Percentiles rank a stretch among this genome's conserved stretches.
These are phyloP conservation scores for Oreochromis spilurus DNA, from an alignment of 2,113 vertebrate species.

Conservation along the genomic window DNA sequence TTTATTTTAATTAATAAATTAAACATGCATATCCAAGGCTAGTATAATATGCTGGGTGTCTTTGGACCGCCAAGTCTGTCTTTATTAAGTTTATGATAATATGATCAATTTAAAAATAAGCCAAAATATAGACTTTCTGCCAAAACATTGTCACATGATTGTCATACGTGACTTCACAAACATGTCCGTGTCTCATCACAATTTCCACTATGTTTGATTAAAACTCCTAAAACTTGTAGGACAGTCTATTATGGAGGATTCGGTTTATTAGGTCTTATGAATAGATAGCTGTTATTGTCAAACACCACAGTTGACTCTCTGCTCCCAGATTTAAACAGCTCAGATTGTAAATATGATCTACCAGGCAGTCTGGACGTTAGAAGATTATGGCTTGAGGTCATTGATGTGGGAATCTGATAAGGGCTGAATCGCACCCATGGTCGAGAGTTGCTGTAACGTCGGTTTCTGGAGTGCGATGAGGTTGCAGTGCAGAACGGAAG, in stretches of 20 bases:
- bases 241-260: slow-evolving; percentile 72
- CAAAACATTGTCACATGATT: not conserved
- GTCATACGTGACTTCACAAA: not conserved
- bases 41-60: not conserved
- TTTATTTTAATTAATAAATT: not conserved
- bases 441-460: slow-evolving; percentile 76
- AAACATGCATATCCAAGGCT: not conserved
- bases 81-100: not conserved
- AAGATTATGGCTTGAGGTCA: slow-evolving; percentile 75
- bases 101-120: not conserved
- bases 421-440: slow-evolving; percentile 87
- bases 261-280: slow-evolving; percentile 80
- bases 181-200: not conserved
- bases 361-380: slow-evolving; percentile 66
- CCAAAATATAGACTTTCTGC: not conserved
- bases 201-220: not conserved
- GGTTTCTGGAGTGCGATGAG: slow-evolving; percentile 74
- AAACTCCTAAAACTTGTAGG: slow-evolving; percentile 40
- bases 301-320: slow-evolving; percentile 75
- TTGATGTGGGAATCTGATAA: slow-evolving; percentile 82
- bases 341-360: slow-evolving; percentile 58
- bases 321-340: slow-evolving; percentile 74
- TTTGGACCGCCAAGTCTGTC: not conserved
- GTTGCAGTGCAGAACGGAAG: slow-evolving; percentile 76
- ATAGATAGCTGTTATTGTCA: slow-evolving; percentile 73